Conservation (phyloP, 2,888 invertebrate genomes). For the Globia sparganii region DNA sequence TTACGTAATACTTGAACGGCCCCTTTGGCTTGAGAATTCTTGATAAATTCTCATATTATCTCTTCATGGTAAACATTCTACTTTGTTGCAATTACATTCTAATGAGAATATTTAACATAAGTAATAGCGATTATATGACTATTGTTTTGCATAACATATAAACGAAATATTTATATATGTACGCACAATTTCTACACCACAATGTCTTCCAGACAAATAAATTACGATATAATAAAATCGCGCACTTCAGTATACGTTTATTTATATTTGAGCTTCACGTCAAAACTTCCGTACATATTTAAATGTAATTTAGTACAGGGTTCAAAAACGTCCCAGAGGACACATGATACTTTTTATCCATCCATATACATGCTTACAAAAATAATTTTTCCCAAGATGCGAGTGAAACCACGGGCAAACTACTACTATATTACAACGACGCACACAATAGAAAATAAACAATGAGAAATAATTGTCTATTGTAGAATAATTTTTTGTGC, state of each 20-base stretch:
- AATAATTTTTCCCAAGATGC: not conserved
- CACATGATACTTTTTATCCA: not conserved
- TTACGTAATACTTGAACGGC: too few relatives aligned
- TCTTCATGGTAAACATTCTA: not conserved
- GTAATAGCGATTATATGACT: not conserved
- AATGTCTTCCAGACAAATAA: not conserved
- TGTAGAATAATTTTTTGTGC: not conserved
- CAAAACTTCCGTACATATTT: not conserved
- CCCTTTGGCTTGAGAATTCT: not conserved
- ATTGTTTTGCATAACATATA: not conserved
- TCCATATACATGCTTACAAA: not conserved
- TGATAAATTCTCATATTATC: not conserved
- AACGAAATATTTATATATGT: conserved; percentile 2
- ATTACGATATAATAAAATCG: not conserved
- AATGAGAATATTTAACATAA: conserved; percentile 15
- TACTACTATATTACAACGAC: conserved; percentile 8
- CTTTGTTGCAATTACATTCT: not conserved
- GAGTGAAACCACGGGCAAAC: not conserved
- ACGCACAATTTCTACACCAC: not conserved
- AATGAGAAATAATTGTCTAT: conserved; percentile 20
- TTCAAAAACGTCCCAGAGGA: not conserved
- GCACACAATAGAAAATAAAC: conserved; percentile 9
- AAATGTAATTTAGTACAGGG: not conserved
- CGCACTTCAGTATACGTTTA: not conserved
- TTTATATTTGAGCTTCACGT: not conserved